Evolutionary conservation across 2,888 invertebrate species (phyloP).

Genomic region (Temnothorax rugatulus): DNA sequence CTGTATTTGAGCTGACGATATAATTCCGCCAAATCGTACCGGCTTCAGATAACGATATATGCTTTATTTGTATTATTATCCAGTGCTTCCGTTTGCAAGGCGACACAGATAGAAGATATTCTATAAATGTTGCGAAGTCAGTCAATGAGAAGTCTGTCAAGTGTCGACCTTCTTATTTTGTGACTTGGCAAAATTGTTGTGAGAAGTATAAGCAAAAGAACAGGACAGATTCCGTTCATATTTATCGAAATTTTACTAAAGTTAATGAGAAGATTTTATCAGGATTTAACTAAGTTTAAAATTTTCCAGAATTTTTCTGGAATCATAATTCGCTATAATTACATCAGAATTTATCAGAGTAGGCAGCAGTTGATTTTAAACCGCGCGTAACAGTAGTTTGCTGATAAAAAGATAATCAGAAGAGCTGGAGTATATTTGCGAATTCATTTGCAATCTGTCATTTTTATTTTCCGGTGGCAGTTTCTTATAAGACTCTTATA

Average conservation of each 20-base stretch:
- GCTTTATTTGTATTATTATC: slow-evolving; percentile 9
- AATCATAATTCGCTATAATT: background rate
- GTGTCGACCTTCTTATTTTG: background rate
- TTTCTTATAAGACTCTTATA: background rate
- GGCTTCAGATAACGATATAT: slow-evolving; percentile 32
- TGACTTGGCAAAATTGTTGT: background rate
- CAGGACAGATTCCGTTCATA: background rate
- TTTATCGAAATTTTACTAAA: background rate
- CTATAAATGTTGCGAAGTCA: background rate
- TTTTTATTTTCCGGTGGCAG: background rate
- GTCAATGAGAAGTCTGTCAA: background rate
- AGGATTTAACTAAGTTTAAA: background rate
- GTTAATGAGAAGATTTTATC: background rate
- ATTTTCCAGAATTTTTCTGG: background rate
- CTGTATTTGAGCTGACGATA: background rate
- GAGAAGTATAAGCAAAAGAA: background rate
- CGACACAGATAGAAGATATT: background rate
- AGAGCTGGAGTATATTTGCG: background rate
- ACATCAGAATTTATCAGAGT: background rate
- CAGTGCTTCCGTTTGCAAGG: background rate
- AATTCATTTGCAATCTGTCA: slow-evolving; percentile 1
- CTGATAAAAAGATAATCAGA: slow-evolving; percentile 30
- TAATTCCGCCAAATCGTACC: background rate
- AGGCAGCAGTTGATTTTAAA: background rate
- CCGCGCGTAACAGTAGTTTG: background rate